Evolutionary conservation across 2,888 invertebrate genomes (phyloP).

Genomic region (Cordilura impudica): DNA sequence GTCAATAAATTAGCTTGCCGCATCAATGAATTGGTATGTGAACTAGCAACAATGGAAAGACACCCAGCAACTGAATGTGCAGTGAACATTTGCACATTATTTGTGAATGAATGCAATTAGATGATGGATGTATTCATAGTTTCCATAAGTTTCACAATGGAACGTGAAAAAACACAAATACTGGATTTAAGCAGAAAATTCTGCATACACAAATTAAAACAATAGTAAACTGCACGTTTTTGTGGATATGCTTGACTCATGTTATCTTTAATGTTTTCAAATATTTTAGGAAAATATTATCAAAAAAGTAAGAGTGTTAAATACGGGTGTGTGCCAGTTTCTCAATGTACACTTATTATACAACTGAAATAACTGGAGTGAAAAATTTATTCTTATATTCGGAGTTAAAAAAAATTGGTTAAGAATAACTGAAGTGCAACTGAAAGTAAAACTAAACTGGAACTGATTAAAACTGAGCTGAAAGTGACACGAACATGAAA

Average conservation of each 20-base stretch:
- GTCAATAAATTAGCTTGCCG: conserved; percentile 49
- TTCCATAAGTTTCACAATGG: neutral
- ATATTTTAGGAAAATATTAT: too few species aligned
- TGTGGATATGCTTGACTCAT: neutral
- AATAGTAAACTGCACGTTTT: neutral
- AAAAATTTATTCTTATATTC: too few species aligned
- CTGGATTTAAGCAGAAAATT: conserved; percentile 24
- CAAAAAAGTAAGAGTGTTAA: too few species aligned
- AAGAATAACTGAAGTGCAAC: too few species aligned
- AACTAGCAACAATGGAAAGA: conserved; percentile 2
- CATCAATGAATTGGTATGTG: conserved; percentile 49
- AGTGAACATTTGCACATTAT: conserved; percentile 9
- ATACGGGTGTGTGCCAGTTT: too few species aligned
- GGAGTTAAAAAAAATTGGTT: too few species aligned
- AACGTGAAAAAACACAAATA: neutral
- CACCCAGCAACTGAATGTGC: conserved; percentile 4
- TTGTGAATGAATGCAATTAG: conserved; percentile 1
- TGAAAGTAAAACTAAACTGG: too few species aligned
- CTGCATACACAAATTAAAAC: neutral
- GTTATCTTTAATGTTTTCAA: neutral
- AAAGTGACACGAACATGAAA: too few species aligned
- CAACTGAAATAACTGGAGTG: too few species aligned
- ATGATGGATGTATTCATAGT: conserved; percentile 12
- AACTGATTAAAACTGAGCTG: too few species aligned
- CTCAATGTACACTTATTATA: too few species aligned